These are phyloP conservation scores for Sarcophilus harrisii DNA, from an alignment of 2,797 vertebrate genomes.

Conservation along the genomic window DNA sequence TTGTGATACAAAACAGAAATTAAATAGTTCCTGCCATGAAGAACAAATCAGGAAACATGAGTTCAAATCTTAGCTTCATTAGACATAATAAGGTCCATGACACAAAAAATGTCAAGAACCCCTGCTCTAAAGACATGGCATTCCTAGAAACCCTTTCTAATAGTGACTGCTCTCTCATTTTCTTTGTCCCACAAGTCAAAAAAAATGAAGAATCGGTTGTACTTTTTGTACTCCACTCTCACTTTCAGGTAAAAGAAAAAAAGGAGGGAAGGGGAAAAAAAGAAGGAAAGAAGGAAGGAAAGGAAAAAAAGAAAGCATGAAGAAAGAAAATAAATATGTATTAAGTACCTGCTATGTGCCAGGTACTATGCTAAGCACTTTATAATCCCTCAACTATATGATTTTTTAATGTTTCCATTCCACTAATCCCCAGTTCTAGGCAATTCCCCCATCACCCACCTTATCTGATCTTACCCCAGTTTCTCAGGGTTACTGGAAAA, in stretches of 20 bases:
- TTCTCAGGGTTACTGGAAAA: neutral
- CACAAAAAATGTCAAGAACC: neutral
- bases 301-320: neutral
- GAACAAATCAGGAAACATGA: neutral
- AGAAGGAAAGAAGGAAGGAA: neutral
- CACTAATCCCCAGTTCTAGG: neutral
- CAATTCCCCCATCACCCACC: neutral
- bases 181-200: neutral
- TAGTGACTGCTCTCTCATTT: neutral
- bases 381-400: neutral
- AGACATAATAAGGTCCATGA: neutral
- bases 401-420: neutral
- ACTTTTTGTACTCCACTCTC: neutral
- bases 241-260: neutral
- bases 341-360: neutral
- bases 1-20: neutral
- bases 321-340: neutral
- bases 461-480: neutral
- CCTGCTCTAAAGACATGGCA: neutral
- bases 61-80: neutral
- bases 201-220: neutral
- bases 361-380: neutral
- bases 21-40: neutral
- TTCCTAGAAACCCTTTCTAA: neutral
- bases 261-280: neutral